Conservation (phyloP, 1,140 invertebrate species). For the Choristoneura fumiferana region DNA sequence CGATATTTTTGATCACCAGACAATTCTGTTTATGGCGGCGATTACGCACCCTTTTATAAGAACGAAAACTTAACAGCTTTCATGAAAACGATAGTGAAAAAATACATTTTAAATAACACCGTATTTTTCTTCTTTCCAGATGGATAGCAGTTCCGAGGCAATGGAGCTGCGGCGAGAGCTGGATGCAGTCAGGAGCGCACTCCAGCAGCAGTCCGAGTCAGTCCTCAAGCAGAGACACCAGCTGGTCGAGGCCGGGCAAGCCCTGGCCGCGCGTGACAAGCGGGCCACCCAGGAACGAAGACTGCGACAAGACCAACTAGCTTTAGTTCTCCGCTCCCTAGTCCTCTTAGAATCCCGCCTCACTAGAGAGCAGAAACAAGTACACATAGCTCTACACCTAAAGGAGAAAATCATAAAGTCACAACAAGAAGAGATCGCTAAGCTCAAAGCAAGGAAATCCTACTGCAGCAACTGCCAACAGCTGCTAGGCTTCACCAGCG, state of each 20-base stretch:
- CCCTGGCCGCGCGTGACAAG: conserved; percentile 81
- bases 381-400: conserved; percentile 82
- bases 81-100: too few relatives aligned
- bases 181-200: conserved; percentile 81
- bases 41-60: too few relatives aligned
- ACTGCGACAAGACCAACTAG: conserved; percentile 83
- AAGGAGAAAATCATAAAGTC: conserved; percentile 85
- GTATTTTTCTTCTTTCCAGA: conserved; percentile 76
- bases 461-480: conserved; percentile 81
- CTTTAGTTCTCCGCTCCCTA: conserved; percentile 83
- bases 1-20: too few relatives aligned
- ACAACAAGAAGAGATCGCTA: conserved; percentile 84
- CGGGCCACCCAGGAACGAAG: conserved; percentile 80
- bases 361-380: conserved; percentile 86
- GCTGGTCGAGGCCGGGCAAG: conserved; percentile 79
- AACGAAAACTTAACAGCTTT: too few relatives aligned
- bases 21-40: too few relatives aligned
- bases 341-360: conserved; percentile 85
- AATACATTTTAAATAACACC: conserved; percentile 19
- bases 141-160: conserved; percentile 79
- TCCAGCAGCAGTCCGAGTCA: conserved; percentile 81
- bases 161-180: conserved; percentile 77
- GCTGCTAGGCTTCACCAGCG: conserved; percentile 75
- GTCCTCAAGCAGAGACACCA: conserved; percentile 80
- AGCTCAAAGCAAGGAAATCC: conserved; percentile 76